Evolutionary conservation across 2,113 vertebrate species (phyloP), one percentile per base, ranked within the genome.

Genomic region (Sylvia atricapilla): DNA sequence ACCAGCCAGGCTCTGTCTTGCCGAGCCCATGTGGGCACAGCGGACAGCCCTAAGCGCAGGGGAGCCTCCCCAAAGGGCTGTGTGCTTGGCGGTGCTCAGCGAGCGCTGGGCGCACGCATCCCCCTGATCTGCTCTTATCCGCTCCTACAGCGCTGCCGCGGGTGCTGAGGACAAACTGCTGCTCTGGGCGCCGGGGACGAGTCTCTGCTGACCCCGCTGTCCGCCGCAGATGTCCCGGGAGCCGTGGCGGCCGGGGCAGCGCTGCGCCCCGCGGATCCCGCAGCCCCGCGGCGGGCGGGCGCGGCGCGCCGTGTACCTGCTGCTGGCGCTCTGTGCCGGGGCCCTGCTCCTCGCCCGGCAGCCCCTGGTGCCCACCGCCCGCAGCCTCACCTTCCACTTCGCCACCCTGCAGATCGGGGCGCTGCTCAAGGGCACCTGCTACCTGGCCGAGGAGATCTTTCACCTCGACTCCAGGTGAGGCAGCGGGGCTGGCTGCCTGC

Each of bases 401-500:
- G 18, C 52, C 39, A 88, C 84, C 19, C 44, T 94, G 92, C 95
- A 97, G 81, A 43, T 97, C 10, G 92, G 90, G 41, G 62, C 24
- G 6, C 80, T 98, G 73, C 70, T 97, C 39, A 97, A 95, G 49
- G 66, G 87, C 28, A 4, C 15, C 70, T 98, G 97, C 87, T 81
- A 11, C 81, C 83, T 98, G 89, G 92, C 60, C 0, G 97, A 98
- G 84, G 98, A 98, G 83, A 85, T 97, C 41, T 52, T 58, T 63
- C 98, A 98, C 28, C 11, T 98, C 7, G 95, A 87, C 0, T 83
- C 98, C 96, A 97, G 98, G 97, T 98, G 66, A 97, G 90, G 3
- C 49, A 5, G 66, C 6, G 2, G 39, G 49, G 35, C 30, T 25
- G 31, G 39, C n/a, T 15, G 47, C 22, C 19, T 10, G 35, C 41